These are phyloP conservation scores for Cavia porcellus DNA, from an alignment of 2,113 vertebrate species.

Conservation along the genomic window DNA sequence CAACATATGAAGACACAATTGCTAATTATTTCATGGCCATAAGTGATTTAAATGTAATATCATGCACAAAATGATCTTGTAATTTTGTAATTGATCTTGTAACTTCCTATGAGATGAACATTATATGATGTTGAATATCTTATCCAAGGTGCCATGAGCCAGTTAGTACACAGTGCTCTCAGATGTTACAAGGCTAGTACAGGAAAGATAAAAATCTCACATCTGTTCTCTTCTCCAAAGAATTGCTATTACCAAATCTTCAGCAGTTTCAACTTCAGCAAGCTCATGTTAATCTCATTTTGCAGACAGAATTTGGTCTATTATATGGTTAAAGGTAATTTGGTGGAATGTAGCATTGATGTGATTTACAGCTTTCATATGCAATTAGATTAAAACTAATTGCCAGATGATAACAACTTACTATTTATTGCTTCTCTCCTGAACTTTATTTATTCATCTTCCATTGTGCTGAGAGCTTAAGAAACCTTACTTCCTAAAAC, in stretches of 20 bases:
- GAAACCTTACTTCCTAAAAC: not conserved
- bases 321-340: too few relatives aligned
- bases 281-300: too few relatives aligned
- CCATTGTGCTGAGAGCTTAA: not conserved
- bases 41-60: not conserved
- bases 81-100: not conserved
- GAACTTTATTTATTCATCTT: not conserved
- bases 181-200: not conserved
- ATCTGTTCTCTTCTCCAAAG: not conserved
- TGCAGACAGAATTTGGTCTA: too few relatives aligned
- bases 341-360: too few relatives aligned
- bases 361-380: not conserved
- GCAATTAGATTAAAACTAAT: not conserved
- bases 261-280: not conserved
- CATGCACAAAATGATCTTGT: not conserved
- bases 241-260: not conserved
- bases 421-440: not conserved
- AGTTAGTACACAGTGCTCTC: fast-evolving
- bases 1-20: not conserved
- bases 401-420: not conserved
- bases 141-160: not conserved
- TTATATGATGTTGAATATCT: not conserved
- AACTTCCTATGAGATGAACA: not conserved
- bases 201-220: not conserved
- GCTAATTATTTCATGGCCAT: not conserved